phyloP scores from a whole-genome alignment of 92 coral and sea anemone species.

The Actinostola sp. region DNA sequence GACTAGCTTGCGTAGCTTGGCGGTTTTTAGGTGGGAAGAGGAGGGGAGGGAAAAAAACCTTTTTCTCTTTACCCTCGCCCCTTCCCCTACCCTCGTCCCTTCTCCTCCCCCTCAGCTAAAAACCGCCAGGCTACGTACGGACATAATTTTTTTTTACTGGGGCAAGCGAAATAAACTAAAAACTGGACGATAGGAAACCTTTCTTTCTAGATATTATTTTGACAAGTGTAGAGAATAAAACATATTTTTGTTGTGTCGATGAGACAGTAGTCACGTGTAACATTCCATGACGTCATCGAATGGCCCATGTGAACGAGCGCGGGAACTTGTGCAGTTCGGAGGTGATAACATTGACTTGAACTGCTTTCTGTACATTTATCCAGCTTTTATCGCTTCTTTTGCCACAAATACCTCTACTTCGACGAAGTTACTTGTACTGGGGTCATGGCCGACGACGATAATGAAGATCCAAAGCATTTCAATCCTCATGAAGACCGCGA shows the following conservation, averaged over 20 bases:
- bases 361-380: not conserved
- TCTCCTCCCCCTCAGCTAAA: too few relatives aligned
- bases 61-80: too few relatives aligned
- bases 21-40: too few relatives aligned
- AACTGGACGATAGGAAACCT: too few relatives aligned
- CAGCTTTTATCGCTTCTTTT: not conserved
- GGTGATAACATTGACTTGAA: not conserved
- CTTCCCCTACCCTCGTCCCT: too few relatives aligned
- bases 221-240: not conserved
- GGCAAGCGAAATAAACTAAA: too few relatives aligned
- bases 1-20: too few relatives aligned
- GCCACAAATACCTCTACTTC: not conserved
- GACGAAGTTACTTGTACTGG: not conserved
- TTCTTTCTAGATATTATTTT: not conserved
- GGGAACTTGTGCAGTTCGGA: not conserved
- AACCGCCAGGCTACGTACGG: too few relatives aligned
- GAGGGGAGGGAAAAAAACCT: too few relatives aligned
- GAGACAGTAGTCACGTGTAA: slow-evolving; percentile 4
- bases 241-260: too few relatives aligned
- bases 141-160: too few relatives aligned
- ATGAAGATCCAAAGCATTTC: slow-evolving; percentile 48
- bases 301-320: slow-evolving; percentile 38
- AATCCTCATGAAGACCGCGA: slow-evolving; percentile 86
- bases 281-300: slow-evolving; percentile 12
- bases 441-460: slow-evolving; percentile 68